A percentile compares a stretch with the other conserved stretches of the same genome.
These are phyloP conservation scores for Cyphomyrmex costatus DNA, from an alignment of 1,140 invertebrate species.

Conservation along the genomic window DNA sequence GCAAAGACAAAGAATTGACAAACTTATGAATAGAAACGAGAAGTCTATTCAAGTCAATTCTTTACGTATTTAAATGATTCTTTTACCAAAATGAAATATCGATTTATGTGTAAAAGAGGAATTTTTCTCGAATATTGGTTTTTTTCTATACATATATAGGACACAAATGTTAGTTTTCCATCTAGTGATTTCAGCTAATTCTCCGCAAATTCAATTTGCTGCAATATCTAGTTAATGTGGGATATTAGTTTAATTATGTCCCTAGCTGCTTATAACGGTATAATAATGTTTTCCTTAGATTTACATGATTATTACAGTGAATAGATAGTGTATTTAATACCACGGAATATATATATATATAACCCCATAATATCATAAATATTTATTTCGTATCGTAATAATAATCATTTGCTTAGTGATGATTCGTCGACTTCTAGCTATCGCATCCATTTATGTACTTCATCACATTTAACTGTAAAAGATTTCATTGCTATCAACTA, in stretches of 20 bases:
- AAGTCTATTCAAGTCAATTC: background rate
- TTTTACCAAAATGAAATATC: background rate
- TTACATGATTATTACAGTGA: conserved; percentile 30
- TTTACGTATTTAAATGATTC: background rate
- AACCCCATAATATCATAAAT: background rate
- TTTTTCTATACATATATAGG: conserved; percentile 6
- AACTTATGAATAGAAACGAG: background rate
- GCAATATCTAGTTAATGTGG: conserved; percentile 23
- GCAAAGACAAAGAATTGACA: background rate
- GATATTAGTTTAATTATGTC: conserved; percentile 41
- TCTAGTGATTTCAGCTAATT: conserved; percentile 29
- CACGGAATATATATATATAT: too few species aligned
- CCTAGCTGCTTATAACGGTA: background rate
- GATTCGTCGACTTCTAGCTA: background rate
- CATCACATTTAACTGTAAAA: background rate
- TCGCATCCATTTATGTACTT: background rate
- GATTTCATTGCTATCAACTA: conserved; percentile 24
- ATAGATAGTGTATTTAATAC: too few species aligned
- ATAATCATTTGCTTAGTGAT: background rate
- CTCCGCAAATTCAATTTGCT: conserved; percentile 12
- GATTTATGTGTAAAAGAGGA: background rate
- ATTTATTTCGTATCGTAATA: conserved; percentile 7
- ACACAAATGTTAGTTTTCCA: conserved; percentile 46
- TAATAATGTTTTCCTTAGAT: conserved; percentile 16
- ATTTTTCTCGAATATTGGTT: background rate